phyloP scores from a whole-genome alignment of 2,113 vertebrate species.

The Noturus placidus region DNA sequence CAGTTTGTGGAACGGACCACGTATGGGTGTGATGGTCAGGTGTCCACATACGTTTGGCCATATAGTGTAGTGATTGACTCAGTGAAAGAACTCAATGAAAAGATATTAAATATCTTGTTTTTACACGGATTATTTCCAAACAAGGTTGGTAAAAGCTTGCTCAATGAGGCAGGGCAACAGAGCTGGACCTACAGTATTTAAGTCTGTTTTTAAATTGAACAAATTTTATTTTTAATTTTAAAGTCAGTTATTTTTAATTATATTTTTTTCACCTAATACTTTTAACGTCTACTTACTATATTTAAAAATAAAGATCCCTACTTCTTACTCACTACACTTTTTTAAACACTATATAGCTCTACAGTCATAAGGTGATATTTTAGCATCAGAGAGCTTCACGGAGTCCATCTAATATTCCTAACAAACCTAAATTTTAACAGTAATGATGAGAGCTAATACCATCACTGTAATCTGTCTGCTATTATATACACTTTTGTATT shows the following conservation, averaged over 20 bases:
- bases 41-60: background rate
- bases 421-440: background rate
- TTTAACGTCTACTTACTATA: background rate
- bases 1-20: too few relatives aligned
- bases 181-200: background rate
- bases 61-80: background rate
- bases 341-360: background rate
- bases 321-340: background rate
- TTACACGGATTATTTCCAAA: background rate
- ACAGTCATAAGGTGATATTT: background rate
- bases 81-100: background rate
- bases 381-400: background rate
- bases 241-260: too few relatives aligned
- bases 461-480: conserved; percentile 3
- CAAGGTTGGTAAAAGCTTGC: background rate
- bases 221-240: too few relatives aligned
- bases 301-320: background rate
- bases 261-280: background rate
- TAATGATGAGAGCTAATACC: background rate
- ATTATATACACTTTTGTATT: background rate
- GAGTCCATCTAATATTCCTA: background rate
- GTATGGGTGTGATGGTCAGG: background rate
- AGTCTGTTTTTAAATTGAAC: background rate
- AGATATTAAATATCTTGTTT: background rate
- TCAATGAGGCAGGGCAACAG: background rate